These are phyloP conservation scores for Drosophila albomicans DNA, from an alignment of 1,140 invertebrate genomes.

Conservation along the genomic window DNA sequence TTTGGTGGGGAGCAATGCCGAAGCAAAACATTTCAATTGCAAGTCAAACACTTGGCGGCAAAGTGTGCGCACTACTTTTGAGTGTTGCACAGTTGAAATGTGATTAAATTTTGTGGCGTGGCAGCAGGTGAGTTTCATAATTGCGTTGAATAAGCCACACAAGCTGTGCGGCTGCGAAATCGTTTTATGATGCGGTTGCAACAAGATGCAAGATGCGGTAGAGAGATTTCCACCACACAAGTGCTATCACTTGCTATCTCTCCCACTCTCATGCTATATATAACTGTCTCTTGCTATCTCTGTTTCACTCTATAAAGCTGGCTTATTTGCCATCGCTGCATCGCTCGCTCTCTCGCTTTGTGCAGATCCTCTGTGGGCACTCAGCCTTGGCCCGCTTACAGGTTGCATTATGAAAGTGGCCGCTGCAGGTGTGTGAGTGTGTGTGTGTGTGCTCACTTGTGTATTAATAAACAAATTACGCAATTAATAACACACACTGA, in stretches of 20 bases:
- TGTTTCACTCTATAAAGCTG: not conserved
- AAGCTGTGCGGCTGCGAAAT: constrained; percentile 20
- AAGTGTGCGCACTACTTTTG: constrained; percentile 38
- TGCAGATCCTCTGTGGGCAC: not conserved
- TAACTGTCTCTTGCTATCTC: not conserved
- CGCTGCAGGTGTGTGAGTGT: constrained; percentile 4
- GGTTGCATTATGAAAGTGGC: constrained; percentile 21
- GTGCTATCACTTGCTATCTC: not conserved
- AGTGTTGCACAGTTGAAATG: constrained; percentile 46
- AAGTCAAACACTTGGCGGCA: constrained; percentile 64
- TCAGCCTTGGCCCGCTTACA: constrained; percentile 35
- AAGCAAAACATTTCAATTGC: constrained; percentile 62
- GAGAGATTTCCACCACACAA: not conserved
- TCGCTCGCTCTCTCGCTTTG: not conserved
- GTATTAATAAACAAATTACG: constrained; percentile 80
- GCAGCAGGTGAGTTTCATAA: constrained; percentile 29
- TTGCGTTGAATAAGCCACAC: constrained; percentile 34
- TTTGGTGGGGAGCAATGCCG: not conserved
- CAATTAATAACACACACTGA: constrained; percentile 79
- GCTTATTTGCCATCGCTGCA: not conserved
- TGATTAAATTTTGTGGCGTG: constrained; percentile 52
- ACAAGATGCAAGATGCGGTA: constrained; percentile 1
- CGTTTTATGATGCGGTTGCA: constrained; percentile 7
- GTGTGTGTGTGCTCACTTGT: constrained; percentile 46
- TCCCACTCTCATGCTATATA: too few relatives aligned